Evolutionary conservation across 2,888 invertebrate genomes (phyloP), one percentile per base, ranked within the genome.

Genomic region (Drosophila prolongata): DNA sequence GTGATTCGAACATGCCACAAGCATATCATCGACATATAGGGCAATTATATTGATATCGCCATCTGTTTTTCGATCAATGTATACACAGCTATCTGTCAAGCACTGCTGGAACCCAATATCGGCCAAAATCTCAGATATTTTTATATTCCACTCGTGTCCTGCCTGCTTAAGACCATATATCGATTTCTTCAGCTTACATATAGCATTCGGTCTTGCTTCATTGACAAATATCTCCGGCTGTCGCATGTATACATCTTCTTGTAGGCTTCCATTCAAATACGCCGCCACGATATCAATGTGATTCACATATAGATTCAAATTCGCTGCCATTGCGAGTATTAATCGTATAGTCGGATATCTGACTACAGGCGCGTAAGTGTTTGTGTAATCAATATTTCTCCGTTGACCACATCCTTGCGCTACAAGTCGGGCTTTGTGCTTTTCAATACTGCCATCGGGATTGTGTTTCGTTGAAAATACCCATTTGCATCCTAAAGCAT

Each of bases 221-320:
- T 44, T 13, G 27, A 47, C 6, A 30, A 47, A 47, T 3, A 3
- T n/a, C 47, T 47, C 47, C 47, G 47, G 30, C 30, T 47, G 27
- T 47, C 47, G 47, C 30, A 47, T 47, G 27, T 47, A 30, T 30
- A 47, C 14, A 30, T 47, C 14, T 27, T 47, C 47, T 30, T 47
- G 27, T 5, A 47, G 47, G 14, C 27, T 47, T 5, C 47, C 27
- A 8, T 30, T 30, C n/a, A 47, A 47, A 30, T 47, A 30, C 47
- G 47, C 47, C 46, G 46, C 46, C 27, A 27, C 27, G 46, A 27
- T 30, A 27, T 47, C 46, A 27, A 46, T 46, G 9, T 27, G n/a
- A 44, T 42, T 42, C 16, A 42, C 42, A 9, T 16, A 16, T 10
- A 42, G 16, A 42, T 9, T 10, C 3, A 16, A 16, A 16, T 42